Evolutionary conservation across 2,113 vertebrate genomes (phyloP), one percentile per base, ranked within the genome.

Genomic region (Serilophus lunatus): DNA sequence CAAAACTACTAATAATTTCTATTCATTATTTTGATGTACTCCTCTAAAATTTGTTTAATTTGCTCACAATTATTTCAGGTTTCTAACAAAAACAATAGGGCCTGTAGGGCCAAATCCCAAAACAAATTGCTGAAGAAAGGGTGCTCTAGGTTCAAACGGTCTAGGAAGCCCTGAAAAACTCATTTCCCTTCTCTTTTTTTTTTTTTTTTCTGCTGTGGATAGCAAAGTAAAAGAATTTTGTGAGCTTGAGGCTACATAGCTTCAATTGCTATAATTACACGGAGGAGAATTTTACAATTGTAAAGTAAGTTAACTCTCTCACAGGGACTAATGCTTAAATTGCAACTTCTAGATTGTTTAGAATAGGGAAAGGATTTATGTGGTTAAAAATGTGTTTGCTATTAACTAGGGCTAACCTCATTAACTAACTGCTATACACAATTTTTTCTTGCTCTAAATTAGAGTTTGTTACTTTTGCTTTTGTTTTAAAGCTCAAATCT

Each of bases 281-380:
- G 83, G 38, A 4, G 40, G 75, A 60, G 47, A 81, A 92, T 56
- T 86, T 66, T 93, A 82, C 13, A 63, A 28, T 60, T 88, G 72
- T 68, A 78, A 11, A 78, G 24, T 80, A 92, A 94, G 60, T 90
- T 42, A 86, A 49, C 25, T 44, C 12, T 88, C 68, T 93, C 47
- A 35, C 14, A 75, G 36, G 12, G 64, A 70, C 53, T 95, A 96
- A 90, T 88, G 29, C 17, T 77, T 94, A 93, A 90, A 88, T 66
- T 65, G 60, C 33, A 59, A 71, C 53, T 92, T 88, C 56, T 57
- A 88, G 77, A 38, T 71, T 78, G 56, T 44, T 93, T 81, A 80
- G 65, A 91, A 71, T 56, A 36, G 44, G 33, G 51, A 90, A 87
- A 82, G 38, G 6, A 33, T 54, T 80, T 75, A n/a, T 64, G 87